Evolutionary conservation across 1,140 invertebrate genomes (phyloP), one percentile per base, ranked within the genome.

Genomic region (Bombus waltoni): DNA sequence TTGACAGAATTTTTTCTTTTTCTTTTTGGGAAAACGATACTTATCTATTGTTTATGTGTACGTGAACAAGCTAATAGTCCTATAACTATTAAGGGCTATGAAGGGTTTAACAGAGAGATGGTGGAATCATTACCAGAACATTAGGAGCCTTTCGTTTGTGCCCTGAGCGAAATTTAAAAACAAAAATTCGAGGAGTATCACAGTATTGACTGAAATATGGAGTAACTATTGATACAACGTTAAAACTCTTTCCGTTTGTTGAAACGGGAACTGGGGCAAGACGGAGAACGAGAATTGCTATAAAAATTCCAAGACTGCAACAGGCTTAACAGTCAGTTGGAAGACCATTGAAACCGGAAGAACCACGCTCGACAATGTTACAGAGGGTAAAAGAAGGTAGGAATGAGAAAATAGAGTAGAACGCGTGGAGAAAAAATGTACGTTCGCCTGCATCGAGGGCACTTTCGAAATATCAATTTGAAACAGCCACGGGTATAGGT

Each of bases 401-500:
- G 35, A 6, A 22, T 28, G 57, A 25, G 22, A n/a, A 53, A n/a
- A n/a, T 53, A 42, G 57, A 66, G 38, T 11, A 72, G 76, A 74
- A 18, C 22, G n/a, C 8, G 66, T 28, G 28, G 82, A 83, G 80
- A 87, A 90, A 83, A 81, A 81, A 85, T 81, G 78, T 74, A 77
- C 78, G 47, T 72, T 70, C 72, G 80, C 35, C 32, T 72, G 77
- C 70, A 65, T 68, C 65, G 62, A 72, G 35, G 71, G 68, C 79
- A 87, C 86, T 93, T 91, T 88, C 84, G 90, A 93, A 93, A 94
- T 94, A 94, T 94, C 93, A 94, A 94, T 94, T 94, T 93, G 91
- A 91, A 93, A 92, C 92, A 93, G 91, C 89, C 87, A 62, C 68
- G 85, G 92, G 35, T 87, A 77, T 90, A 87, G 90, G 89, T 93